A percentile compares a stretch with the other conserved stretches of the same genome.
Conservation (phyloP, 2,113 vertebrate species). For the Festucalex cinctus region DNA sequence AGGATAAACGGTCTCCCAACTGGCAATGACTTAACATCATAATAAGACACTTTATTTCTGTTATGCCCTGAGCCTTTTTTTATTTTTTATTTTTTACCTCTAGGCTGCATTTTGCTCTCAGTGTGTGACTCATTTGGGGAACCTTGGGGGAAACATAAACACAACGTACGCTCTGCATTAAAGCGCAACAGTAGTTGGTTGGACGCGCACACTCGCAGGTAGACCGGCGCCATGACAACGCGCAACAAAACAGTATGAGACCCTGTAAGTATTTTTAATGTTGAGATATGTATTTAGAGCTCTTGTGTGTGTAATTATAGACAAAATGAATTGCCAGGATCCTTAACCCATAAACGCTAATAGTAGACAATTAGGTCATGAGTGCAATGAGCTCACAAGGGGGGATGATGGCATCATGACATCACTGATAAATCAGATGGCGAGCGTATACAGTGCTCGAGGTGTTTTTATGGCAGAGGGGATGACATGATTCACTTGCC, state of each 20-base stretch:
- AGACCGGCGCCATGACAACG: neutral
- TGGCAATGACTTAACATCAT: neutral
- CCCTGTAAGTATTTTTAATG: neutral
- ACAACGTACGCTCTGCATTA: neutral
- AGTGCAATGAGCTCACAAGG: constrained; percentile 29
- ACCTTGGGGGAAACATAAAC: neutral
- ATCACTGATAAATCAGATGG: constrained; percentile 16
- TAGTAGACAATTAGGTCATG: constrained; percentile 16
- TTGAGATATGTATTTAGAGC: neutral
- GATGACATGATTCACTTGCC: neutral
- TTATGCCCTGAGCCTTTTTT: neutral
- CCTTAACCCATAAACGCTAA: neutral
- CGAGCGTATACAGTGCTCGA: neutral
- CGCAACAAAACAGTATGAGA: neutral
- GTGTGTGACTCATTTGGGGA: neutral
- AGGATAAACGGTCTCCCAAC: neutral
- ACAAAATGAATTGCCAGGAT: neutral
- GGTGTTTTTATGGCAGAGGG: neutral
- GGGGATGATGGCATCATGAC: constrained; percentile 28
- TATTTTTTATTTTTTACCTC: neutral
- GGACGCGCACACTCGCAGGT: neutral
- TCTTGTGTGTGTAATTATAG: neutral
- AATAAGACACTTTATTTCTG: neutral
- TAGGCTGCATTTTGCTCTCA: neutral
- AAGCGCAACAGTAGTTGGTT: neutral